A percentile compares a stretch with the other conserved stretches of the same genome.
These are phyloP conservation scores for Ochropacha duplaris DNA, from an alignment of 2,888 invertebrate genomes.

Conservation along the genomic window DNA sequence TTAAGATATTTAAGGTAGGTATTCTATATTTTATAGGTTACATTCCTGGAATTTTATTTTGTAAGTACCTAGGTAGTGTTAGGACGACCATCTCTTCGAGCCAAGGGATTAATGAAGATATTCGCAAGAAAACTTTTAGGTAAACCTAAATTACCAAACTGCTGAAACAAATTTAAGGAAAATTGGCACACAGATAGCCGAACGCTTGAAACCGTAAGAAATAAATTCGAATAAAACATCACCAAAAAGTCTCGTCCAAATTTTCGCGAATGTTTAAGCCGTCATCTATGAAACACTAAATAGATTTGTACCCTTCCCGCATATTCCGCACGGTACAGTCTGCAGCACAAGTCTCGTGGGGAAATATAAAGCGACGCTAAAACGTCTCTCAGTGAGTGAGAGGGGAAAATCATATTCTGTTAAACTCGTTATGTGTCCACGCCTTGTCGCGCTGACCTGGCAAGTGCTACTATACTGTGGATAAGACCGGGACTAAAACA, in stretches of 20 bases:
- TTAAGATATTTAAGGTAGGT: not conserved
- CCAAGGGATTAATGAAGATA: no score
- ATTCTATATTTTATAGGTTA: no score
- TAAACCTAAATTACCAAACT: no score
- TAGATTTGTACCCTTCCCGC: constrained; percentile 37
- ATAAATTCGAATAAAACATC: no score
- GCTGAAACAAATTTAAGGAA: no score
- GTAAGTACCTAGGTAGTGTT: no score
- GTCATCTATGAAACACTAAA: constrained; percentile 6
- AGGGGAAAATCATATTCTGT: constrained; percentile 80
- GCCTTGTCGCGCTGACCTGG: constrained; percentile 78
- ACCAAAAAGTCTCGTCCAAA: not conserved
- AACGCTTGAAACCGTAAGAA: no score
- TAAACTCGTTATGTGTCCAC: constrained; percentile 81
- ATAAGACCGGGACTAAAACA: constrained; percentile 26
- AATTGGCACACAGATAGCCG: no score
- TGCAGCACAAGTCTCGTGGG: constrained; percentile 59
- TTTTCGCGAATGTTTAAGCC: not conserved
- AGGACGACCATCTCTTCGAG: no score
- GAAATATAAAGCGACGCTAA: constrained; percentile 70
- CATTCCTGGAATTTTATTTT: no score
- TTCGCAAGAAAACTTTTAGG: no score
- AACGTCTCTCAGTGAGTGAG: constrained; percentile 72
- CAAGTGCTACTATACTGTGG: constrained; percentile 48
- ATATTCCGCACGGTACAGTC: constrained; percentile 63